phyloP scores from a whole-genome alignment of 2,888 invertebrate species.

The Abrostola tripartita region DNA sequence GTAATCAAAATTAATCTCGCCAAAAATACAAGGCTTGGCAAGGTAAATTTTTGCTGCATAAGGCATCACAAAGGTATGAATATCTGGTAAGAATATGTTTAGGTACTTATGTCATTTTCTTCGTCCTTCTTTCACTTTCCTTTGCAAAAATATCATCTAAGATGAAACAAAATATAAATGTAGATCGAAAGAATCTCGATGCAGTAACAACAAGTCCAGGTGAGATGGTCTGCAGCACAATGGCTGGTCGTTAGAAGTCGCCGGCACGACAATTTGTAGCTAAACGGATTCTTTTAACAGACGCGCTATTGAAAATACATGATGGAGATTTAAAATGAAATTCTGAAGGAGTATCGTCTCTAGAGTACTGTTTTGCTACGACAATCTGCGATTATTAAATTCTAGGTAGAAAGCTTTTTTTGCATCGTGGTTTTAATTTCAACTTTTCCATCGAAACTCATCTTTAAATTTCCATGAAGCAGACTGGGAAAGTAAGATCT shows the following conservation, averaged over 20 bases:
- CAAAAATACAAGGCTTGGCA: too few relatives aligned
- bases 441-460: too few relatives aligned
- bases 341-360: constrained; percentile 38
- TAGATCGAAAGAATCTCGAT: constrained; percentile 15
- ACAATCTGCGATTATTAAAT: constrained; percentile 14
- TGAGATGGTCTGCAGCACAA: constrained; percentile 48
- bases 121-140: too few relatives aligned
- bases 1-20: too few relatives aligned
- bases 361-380: constrained; percentile 25
- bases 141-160: too few relatives aligned
- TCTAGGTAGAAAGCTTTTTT: not conserved
- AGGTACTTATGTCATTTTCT: too few relatives aligned
- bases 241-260: constrained; percentile 67
- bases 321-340: constrained; percentile 42
- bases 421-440: not conserved
- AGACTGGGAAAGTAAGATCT: too few relatives aligned
- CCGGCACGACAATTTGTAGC: constrained; percentile 67
- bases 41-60: too few relatives aligned
- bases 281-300: constrained; percentile 61
- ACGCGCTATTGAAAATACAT: constrained; percentile 36
- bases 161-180: too few relatives aligned
- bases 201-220: constrained; percentile 39
- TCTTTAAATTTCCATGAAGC: too few relatives aligned
- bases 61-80: too few relatives aligned
- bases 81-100: too few relatives aligned